Evolutionary conservation across 2,888 invertebrate species (phyloP).

Genomic region (Neria commutata): DNA sequence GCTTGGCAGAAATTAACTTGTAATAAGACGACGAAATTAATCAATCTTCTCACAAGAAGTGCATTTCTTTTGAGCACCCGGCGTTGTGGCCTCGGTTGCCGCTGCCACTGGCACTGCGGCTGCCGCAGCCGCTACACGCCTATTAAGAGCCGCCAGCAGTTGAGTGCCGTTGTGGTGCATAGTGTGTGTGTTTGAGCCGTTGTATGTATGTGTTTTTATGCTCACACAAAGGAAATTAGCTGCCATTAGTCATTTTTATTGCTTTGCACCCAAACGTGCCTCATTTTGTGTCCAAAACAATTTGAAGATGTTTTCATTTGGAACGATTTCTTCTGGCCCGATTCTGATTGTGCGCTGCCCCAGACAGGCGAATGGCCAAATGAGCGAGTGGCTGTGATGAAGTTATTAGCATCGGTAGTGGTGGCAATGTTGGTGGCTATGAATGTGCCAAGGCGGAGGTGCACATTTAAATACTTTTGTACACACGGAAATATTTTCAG

Average conservation of each 20-base stretch:
- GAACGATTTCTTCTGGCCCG: slow-evolving; percentile 19
- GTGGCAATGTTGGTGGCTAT: not conserved
- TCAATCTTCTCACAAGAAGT: not conserved
- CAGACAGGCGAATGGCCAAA: not conserved
- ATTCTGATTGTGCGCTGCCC: not conserved
- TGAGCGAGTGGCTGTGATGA: not conserved
- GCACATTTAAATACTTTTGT: not conserved
- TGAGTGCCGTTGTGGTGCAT: not conserved
- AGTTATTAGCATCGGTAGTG: not conserved
- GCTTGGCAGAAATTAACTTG: slow-evolving; percentile 2
- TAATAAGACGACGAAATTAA: not conserved
- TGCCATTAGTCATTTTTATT: slow-evolving; percentile 55
- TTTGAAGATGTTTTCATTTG: slow-evolving; percentile 34
- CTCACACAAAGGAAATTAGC: slow-evolving; percentile 44
- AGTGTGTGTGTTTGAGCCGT: too few relatives aligned
- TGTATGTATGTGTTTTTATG: too few relatives aligned
- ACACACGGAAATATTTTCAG: too few relatives aligned
- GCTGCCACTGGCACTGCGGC: slow-evolving; percentile 1
- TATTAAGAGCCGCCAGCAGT: slow-evolving; percentile 1
- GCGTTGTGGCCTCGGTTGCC: slow-evolving; percentile 16
- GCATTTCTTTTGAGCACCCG: slow-evolving; percentile 4
- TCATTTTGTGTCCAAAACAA: slow-evolving; percentile 22
- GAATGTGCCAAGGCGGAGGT: not conserved
- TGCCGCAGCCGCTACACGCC: slow-evolving; percentile 7
- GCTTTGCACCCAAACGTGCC: slow-evolving; percentile 31